Base-by-base conservation (phyloP, 2,888 invertebrate species). In the Rhagonycha fulva region DNA sequence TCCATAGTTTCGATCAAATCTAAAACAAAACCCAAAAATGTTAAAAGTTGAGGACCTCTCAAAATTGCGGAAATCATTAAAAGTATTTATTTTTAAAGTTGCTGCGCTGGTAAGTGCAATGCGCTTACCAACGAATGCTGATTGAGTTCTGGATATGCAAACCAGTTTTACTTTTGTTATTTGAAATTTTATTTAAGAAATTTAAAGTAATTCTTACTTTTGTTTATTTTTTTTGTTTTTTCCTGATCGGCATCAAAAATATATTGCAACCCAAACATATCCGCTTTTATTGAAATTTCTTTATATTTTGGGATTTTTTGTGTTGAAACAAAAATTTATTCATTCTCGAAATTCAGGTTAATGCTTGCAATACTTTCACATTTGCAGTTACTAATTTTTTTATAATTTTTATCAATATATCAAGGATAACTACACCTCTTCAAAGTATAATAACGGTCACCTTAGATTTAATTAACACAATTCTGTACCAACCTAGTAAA, bases 1-100 rank as follows among this genome's bases (percentile, higher is more conserved):
- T 89, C 89, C 89, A 89, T 89, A 80, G 85, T 88, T 70, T 76
- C 71, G 28, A 30, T 66, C 9, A 60, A 60, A 66, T 76, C 76
- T 76, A n/a, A 47, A 47, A 47, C 47, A 47, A 47, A 47, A n/a
- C 47, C 47, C 47, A 9, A 47, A 47, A 32, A 32, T 12, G 12
- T 32, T 12, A 32, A 11, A 32, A 47, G 47, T 7, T 47, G 26
- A 2, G 19, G 19, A n/a, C n/a, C n/a, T 7, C 7, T n/a, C n/a
- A 47, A 47, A 47, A n/a, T n/a, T 47, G 47, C 47, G 47, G 47
- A 47, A 47, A 47, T 47, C n/a, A n/a, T 47, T 47, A n/a, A 47
- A 47, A 4, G n/a, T n/a, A 47, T 47, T 47, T 47, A 47, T n/a
- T 47, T 47, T 47, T 47, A n/a, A 47, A 47, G 47, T 47, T n/a